Evolutionary conservation across 2,797 vertebrate species (phyloP), one percentile per base, ranked within the genome.

Genomic region (Labeo calbasu): DNA sequence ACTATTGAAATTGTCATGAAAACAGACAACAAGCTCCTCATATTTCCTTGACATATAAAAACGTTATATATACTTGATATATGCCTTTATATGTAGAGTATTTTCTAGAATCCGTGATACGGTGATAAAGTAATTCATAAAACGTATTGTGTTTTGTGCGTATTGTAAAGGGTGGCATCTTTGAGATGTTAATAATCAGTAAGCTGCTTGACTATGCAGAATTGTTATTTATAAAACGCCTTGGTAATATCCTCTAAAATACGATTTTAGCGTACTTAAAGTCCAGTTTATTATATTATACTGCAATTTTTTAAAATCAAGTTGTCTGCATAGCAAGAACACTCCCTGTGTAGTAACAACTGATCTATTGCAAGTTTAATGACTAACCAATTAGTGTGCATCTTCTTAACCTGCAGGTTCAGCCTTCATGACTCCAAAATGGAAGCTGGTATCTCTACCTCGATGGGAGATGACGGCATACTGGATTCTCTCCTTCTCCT

Each of bases 401-500:
- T 55, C 13, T 65, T 83, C 36, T 28, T 77, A 68, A 57, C 36
- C 36, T 69, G 36, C 28, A 83, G 82, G n/a, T 59, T 48, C 40
- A 77, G 23, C 5, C 46, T 48, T 59, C 68, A 80, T 87, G 68
- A 89, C 88, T 83, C 72, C 81, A 23, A 91, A 92, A 78, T 51
- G 86, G 68, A 82, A 82, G 71, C 15, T 84, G 68, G 91, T 90
- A 3, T 82, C 89, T 13, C 89, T 96, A 89, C 93, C 94, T 32
- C 23, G 79, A 84, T 86, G 89, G 83, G 95, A 96, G 87, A 88
- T 94, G 53, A 59, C 89, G 25, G n/a, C 77, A 0, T 96, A 95
- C 36, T 95, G 95, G 95, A 65, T 93, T 76, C 88, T 96, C 69
- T 95, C 95, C 48, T 90, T 95, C 46, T 90, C 89, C 55, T 94